Conservation (phyloP, 64 coral and sea anemone species). For the Actinia tenebrosa region DNA sequence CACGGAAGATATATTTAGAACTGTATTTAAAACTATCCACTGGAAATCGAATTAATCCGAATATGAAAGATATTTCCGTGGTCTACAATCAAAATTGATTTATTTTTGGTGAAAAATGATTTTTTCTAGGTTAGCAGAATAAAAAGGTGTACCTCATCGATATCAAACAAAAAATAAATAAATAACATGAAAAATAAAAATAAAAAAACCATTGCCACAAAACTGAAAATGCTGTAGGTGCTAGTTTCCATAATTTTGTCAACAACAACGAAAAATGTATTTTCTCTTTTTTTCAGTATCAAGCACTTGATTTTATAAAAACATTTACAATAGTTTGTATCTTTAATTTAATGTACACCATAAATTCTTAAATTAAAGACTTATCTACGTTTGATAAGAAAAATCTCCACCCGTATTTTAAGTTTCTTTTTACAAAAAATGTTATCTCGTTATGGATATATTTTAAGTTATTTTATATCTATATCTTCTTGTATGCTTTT, state of each 20-base stretch:
- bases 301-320: neutral
- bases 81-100: neutral
- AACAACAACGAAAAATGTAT: neutral
- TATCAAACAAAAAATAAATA: neutral
- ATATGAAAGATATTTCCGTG: neutral
- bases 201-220: neutral
- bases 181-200: neutral
- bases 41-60: neutral
- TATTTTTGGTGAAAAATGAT: neutral
- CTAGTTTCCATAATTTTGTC: neutral
- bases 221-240: too few relatives aligned
- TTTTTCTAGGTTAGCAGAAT: neutral
- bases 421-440: too few relatives aligned
- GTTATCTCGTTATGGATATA: too few relatives aligned
- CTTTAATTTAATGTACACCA: too few relatives aligned
- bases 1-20: conserved; percentile 6
- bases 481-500: too few relatives aligned
- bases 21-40: conserved; percentile 6
- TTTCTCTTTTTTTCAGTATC: neutral
- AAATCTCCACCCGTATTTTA: too few relatives aligned
- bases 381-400: too few relatives aligned
- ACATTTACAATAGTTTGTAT: too few relatives aligned
- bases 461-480: too few relatives aligned
- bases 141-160: neutral
- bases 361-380: too few relatives aligned